Evolutionary conservation across 2,888 invertebrate species (phyloP), one percentile per base, ranked within the genome.

Genomic region (Margaritifera margaritifera): DNA sequence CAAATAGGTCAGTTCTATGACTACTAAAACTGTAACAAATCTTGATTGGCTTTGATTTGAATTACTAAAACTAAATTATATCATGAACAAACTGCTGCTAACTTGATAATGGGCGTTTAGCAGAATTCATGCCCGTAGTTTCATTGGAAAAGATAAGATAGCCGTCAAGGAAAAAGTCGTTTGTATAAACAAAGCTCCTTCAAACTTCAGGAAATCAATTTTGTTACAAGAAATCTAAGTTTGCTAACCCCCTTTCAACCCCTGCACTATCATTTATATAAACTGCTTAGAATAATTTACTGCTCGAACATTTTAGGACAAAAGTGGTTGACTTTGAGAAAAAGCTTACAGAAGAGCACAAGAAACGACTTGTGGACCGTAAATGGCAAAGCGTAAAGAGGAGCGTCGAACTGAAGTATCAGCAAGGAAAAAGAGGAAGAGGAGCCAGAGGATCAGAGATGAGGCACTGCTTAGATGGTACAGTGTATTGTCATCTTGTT

Each of bases 361-460:
- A 84, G 74, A 81, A 81, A 64, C 86, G 89, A 52, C 66, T 89
- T 57, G 80, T 68, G 55, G 88, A 89, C 55, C 84, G 90, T 22
- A 89, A 87, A n/a, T n/a, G 64, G 82, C 84, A 56, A 83, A 87
- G 69, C 92, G 95, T 18, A 92, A 93, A 75, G 90, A 92, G 11
- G 92, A 93, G 60, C 92, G 95, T 6, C 92, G 93, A n/a, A 73
- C 92, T 92, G 76, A 93, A 94, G 72, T 92, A 94, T 62, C n/a
- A 74, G 1, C 77, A 77, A 53, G 94, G 95, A 83, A 83, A 94
- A 94, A 84, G 94, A 93, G 15, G 93, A 90, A 62, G 86, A 79
- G 24, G 81, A 82, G 65, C 88, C 87, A n/a, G 81, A 81, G 82
- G 64, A 80, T 77, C 18, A 78, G 75, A 53, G 87, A 87, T 76